Evolutionary conservation across 2,888 invertebrate genomes (phyloP).

Genomic region (Sepiola atlantica): DNA sequence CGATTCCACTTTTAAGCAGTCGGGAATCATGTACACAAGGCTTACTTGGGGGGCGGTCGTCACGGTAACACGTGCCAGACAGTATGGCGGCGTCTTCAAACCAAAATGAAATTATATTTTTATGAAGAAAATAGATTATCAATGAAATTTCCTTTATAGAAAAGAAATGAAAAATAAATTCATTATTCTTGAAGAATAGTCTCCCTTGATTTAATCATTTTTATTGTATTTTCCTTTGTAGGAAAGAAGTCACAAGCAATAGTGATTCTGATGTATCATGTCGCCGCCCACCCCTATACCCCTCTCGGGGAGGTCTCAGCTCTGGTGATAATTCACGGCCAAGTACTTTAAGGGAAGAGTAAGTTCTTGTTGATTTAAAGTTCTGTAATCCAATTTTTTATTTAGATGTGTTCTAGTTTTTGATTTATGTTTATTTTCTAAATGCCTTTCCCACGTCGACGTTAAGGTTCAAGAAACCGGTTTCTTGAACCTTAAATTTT

Average conservation of each 20-base stretch:
- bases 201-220: neutral
- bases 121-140: too few relatives aligned
- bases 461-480: too few relatives aligned
- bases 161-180: neutral
- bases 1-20: too few relatives aligned
- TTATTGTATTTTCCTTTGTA: slow-evolving; percentile 45
- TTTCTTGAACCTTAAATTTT: too few relatives aligned
- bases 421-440: too few relatives aligned
- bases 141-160: neutral
- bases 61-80: too few relatives aligned
- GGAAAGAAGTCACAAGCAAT: slow-evolving; percentile 66
- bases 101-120: too few relatives aligned
- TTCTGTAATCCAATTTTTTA: neutral
- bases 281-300: slow-evolving; percentile 49
- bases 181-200: neutral
- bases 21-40: too few relatives aligned
- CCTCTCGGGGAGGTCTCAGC: slow-evolving; percentile 52
- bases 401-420: neutral
- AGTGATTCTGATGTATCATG: slow-evolving; percentile 67
- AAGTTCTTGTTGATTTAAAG: slow-evolving; percentile 51
- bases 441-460: too few relatives aligned
- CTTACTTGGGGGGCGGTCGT: too few relatives aligned
- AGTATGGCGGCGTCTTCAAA: too few relatives aligned
- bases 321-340: slow-evolving; percentile 39
- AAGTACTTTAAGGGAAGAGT: slow-evolving; percentile 55